Evolutionary conservation across 2,888 invertebrate species (phyloP), one percentile per base, ranked within the genome.

Genomic region (Lamproptera curius): DNA sequence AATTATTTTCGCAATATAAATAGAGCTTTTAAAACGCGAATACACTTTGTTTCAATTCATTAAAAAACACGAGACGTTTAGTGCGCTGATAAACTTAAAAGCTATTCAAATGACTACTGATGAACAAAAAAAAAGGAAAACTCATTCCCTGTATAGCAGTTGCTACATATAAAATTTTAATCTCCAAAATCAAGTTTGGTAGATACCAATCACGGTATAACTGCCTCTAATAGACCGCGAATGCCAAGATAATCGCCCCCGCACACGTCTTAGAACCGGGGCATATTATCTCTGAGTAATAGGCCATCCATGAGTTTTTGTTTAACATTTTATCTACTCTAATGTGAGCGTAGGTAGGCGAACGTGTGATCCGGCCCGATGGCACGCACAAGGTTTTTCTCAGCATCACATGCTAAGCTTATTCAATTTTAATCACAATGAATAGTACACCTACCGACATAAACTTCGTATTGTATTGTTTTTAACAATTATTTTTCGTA

Each of bases 321-420:
- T 47, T 42, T 20, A 40, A 37, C 11, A 20, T 35, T 50, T 20
- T 40, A 35, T 47, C 16, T 36, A n/a, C 33, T 15, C 28, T 14
- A 23, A 11, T 15, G 15, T 15, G 8, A 11, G 47, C 51, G 40
- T 50, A 23, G 39, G 49, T 50, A 58, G 49, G 15, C 43, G 40
- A 38, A 33, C 39, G 46, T 46, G 20, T 56, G 42, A 58, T 58
- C 58, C 60, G 57, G 57, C 53, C 56, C 36, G 17, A 39, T 48
- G 28, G 53, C 58, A 57, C 57, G 56, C 55, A 58, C 55, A 56
- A 53, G 53, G 51, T 53, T 57, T 51, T 53, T 44, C 47, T 50
- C 46, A 45, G 15, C 56, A 54, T 52, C 54, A 54, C 52, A 56
- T 58, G 56, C 52, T 36, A 35, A 41, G 42, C 47, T 35, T 49